Evolutionary conservation across 2,888 invertebrate species (phyloP).

Genomic region (Reticulitermes lucifugus): DNA sequence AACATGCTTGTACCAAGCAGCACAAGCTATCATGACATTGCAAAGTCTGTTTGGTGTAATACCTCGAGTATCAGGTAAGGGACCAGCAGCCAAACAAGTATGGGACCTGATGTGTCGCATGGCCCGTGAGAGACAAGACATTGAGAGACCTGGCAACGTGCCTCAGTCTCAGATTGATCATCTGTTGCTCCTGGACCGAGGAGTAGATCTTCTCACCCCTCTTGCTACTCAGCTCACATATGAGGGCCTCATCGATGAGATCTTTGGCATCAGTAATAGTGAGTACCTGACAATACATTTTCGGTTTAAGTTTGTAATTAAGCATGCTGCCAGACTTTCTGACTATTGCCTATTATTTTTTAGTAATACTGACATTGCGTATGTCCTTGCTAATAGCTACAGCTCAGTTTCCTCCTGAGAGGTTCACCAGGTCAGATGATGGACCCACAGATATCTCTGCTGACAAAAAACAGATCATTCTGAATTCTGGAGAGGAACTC

Average conservation of each 20-base stretch:
- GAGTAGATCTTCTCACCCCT: slow-evolving; percentile 91
- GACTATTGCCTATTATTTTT: no score
- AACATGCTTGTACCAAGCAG: slow-evolving; percentile 87
- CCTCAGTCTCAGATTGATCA: slow-evolving; percentile 76
- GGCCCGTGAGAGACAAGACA: slow-evolving; percentile 70
- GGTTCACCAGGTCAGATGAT: slow-evolving; percentile 79
- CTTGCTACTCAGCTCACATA: slow-evolving; percentile 96
- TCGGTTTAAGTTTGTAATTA: neutral
- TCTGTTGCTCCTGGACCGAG: slow-evolving; percentile 89
- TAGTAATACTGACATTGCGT: no score
- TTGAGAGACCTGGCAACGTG: slow-evolving; percentile 57
- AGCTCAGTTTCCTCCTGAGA: slow-evolving; percentile 86
- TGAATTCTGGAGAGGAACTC: slow-evolving; percentile 91
- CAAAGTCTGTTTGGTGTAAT: slow-evolving; percentile 92
- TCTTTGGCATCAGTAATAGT: slow-evolving; percentile 86
- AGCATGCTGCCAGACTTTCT: neutral
- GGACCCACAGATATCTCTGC: slow-evolving; percentile 69
- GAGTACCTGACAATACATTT: slow-evolving; percentile 55
- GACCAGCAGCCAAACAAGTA: slow-evolving; percentile 87
- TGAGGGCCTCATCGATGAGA: slow-evolving; percentile 96
- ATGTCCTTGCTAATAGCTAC: slow-evolving; percentile 66
- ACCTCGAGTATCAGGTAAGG: slow-evolving; percentile 90
- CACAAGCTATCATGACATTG: slow-evolving; percentile 85
- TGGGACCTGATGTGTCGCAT: slow-evolving; percentile 87
- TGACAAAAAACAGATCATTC: slow-evolving; percentile 79